phyloP scores from a whole-genome alignment of 2,113 vertebrate genomes.

The Hucho hucho region DNA sequence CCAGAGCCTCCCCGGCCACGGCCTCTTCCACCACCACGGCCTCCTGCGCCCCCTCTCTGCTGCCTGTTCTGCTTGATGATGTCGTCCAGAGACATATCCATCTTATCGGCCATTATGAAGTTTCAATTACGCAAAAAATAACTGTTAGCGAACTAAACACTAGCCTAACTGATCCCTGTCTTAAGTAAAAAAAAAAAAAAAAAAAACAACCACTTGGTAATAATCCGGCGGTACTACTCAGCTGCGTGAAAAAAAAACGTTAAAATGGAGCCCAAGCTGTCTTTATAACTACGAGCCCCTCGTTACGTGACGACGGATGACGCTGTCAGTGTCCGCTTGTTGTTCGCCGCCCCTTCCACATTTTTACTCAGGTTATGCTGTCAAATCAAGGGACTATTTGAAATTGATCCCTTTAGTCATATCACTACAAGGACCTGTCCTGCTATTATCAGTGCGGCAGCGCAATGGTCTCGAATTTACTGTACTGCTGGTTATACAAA shows the following conservation, averaged over 20 bases:
- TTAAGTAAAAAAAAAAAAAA: no score
- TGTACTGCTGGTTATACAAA: no score
- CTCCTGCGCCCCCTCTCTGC: slow-evolving; percentile 76
- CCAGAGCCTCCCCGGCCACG: slow-evolving; percentile 79
- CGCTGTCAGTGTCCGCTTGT: not conserved
- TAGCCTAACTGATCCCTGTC: slow-evolving; percentile 44
- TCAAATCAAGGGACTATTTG: no score
- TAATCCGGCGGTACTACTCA: not conserved
- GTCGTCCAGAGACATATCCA: slow-evolving; percentile 98
- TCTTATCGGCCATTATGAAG: slow-evolving; percentile 88
- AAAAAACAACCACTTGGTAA: not conserved
- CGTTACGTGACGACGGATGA: not conserved
- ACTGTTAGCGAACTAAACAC: slow-evolving; percentile 34
- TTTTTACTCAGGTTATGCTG: no score
- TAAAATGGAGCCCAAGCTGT: not conserved
- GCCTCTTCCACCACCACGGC: slow-evolving; percentile 77
- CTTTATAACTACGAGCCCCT: not conserved
- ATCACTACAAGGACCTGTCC: no score
- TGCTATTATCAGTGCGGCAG: no score
- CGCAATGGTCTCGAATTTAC: no score
- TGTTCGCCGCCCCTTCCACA: not conserved
- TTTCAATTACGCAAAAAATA: slow-evolving; percentile 53
- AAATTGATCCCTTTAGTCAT: no score
- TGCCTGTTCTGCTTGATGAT: slow-evolving; percentile 96
- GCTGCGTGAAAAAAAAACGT: not conserved